Base-by-base conservation (phyloP, 2,888 invertebrate genomes). In the Phlogophora meticulosa region DNA sequence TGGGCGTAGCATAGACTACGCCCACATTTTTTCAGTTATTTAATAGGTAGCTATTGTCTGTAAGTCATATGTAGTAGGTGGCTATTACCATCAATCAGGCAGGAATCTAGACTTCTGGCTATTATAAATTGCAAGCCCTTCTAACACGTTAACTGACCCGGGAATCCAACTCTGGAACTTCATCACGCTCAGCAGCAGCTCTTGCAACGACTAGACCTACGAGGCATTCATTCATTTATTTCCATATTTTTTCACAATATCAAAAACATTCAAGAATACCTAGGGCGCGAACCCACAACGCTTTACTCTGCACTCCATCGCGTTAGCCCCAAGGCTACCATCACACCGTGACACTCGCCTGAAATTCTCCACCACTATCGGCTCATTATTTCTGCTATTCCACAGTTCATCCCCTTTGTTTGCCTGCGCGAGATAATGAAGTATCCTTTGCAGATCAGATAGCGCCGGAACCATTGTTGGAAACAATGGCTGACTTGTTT, bases 381-480 rank as follows among this genome's bases (percentile, higher is more conserved):
- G 65, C 73, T 85, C 85, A 85, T 85, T 85, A 85, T 85, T 82
- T 76, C 69, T 76, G 75, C 72, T 51, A 75, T 56, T 59, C 76
- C 43, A 66, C 84, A 72, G 76, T 75, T 59, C 70, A 71, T 65
- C 63, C 64, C 76, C 65, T 85, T 85, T 85, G 85, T 85, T 84
- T 85, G 82, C 78, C 52, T 62, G 63, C 60, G 55, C 57, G 72
- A 85, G 80, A 84, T 84, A 85, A 84, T 85, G 82, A 85, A 85
- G 82, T 81, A 83, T 84, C 82, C 79, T 81, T 77, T 60, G 71
- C 78, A 80, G 82, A 82, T 83, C 85, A 82, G 84, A 84, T 85
- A 78, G 75, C 78, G 36, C 67, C 65, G 52, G 52, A 60, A 62
- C 84, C 80, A 88, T 87, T 88, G 87, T 80, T 80, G 48, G n/a